Conservation (phyloP, 2,888 invertebrate species). For the Patella pellucida region DNA sequence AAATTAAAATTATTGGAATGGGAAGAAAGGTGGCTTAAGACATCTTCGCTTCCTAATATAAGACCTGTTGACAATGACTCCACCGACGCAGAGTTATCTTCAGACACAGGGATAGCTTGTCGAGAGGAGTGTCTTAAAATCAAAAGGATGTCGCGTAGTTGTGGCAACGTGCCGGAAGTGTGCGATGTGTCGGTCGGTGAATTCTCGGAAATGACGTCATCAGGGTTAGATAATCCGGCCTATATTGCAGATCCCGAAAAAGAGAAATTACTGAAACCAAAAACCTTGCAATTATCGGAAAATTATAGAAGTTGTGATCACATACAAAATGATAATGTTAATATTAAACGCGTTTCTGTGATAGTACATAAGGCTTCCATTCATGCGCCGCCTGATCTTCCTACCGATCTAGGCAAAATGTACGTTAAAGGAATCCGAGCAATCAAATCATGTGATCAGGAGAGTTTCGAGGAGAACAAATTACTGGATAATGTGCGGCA, state of each 20-base stretch:
- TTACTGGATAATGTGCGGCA: background rate
- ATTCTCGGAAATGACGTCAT: conserved; percentile 19
- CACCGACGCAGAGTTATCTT: background rate
- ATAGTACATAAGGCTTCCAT: conserved; percentile 24
- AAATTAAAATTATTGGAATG: conserved; percentile 30
- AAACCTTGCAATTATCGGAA: conserved; percentile 8
- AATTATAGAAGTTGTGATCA: background rate
- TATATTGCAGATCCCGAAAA: conserved; percentile 29
- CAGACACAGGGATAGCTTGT: conserved; percentile 10
- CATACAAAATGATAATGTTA: background rate
- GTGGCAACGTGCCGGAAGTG: conserved; percentile 26
- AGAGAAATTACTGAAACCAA: conserved; percentile 16
- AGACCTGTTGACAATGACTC: conserved; percentile 38
- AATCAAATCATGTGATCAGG: background rate
- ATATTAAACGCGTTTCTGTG: conserved; percentile 19
- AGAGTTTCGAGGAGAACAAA: background rate
- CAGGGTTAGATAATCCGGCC: conserved; percentile 49
- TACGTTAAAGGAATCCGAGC: background rate
- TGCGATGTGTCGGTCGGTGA: background rate
- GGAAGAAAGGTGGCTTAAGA: conserved; percentile 50
- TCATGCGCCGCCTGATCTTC: conserved; percentile 14
- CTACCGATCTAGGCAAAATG: conserved; percentile 5
- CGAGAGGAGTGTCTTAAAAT: conserved; percentile 15
- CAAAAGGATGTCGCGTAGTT: conserved; percentile 28
- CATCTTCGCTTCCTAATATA: conserved; percentile 54